Conservation (phyloP, 2,888 invertebrate species). For the Troglohyphantes excavatus region DNA sequence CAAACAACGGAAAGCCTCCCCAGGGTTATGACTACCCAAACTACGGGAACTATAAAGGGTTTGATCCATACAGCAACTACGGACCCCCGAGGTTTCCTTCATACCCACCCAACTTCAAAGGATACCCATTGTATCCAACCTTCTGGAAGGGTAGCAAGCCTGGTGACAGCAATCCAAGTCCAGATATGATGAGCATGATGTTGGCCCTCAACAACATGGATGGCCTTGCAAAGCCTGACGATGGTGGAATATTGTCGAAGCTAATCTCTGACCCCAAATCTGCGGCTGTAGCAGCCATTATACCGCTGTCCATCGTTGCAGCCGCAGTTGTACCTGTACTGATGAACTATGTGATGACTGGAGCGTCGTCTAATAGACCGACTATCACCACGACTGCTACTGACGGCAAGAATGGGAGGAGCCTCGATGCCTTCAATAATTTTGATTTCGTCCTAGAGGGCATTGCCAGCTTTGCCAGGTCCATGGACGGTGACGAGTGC, state of each 20-base stretch:
- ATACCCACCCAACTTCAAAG: constrained; percentile 29
- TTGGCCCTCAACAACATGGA: constrained; percentile 45
- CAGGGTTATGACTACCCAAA: constrained; percentile 31
- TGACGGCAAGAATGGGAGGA: constrained; percentile 37
- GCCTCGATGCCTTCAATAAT: not conserved
- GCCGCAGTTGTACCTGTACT: constrained; percentile 60
- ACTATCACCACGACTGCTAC: constrained; percentile 39
- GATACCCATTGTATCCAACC: constrained; percentile 33
- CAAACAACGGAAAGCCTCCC: not conserved
- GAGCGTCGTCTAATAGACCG: not conserved
- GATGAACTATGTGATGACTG: constrained; percentile 69
- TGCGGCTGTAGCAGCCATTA: constrained; percentile 41
- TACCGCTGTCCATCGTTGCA: constrained; percentile 50
- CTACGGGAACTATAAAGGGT: constrained; percentile 50
- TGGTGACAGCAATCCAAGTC: not conserved
- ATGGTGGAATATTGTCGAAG: constrained; percentile 50
- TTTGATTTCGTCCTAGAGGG: constrained; percentile 26
- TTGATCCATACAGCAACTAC: constrained; percentile 17
- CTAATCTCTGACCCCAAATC: constrained; percentile 54
- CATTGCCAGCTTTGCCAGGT: constrained; percentile 27
- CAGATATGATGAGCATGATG: constrained; percentile 58
- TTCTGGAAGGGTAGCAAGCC: constrained; percentile 41
- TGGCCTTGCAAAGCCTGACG: constrained; percentile 23
- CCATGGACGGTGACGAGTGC: constrained; percentile 52
- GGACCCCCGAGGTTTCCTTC: constrained; percentile 12